A percentile compares a stretch with the other conserved stretches of the same genome.
phyloP scores from a whole-genome alignment of 2,113 vertebrate species.

The Chionomys nivalis region DNA sequence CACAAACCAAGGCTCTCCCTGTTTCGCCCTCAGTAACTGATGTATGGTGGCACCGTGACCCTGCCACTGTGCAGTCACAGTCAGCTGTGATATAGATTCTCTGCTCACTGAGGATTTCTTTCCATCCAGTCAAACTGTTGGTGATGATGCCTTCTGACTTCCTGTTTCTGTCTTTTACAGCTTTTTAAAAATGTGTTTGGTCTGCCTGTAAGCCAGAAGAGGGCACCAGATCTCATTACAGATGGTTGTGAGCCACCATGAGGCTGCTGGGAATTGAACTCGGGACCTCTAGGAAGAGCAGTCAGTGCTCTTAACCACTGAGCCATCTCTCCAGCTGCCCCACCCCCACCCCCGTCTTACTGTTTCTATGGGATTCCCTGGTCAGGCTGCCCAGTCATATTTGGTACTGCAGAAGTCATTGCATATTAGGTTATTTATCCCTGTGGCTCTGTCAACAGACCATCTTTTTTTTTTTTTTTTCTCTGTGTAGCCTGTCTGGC shows the following conservation, averaged over 20 bases:
- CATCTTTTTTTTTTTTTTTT: too few relatives aligned
- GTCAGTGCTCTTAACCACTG: too few relatives aligned
- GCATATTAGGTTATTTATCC: neutral
- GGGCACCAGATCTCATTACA: too few relatives aligned
- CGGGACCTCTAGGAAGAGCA: too few relatives aligned
- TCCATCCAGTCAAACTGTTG: conserved; percentile 92
- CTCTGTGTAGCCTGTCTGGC: too few relatives aligned
- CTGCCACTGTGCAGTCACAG: conserved; percentile 95
- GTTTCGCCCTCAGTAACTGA: conserved; percentile 93
- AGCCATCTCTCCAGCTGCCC: too few relatives aligned
- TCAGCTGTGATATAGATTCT: conserved; percentile 92
- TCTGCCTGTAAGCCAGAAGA: too few relatives aligned
- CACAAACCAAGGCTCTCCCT: conserved; percentile 92
- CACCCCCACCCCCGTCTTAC: too few relatives aligned
- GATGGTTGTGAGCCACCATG: too few relatives aligned
- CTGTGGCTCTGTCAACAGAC: neutral
- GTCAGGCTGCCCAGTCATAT: neutral
- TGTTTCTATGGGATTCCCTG: conserved; percentile 88
- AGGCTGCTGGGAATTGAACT: too few relatives aligned
- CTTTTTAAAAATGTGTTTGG: too few relatives aligned
- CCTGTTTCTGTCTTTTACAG: conserved; percentile 68
- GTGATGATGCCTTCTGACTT: conserved; percentile 94
- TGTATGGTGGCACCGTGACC: conserved; percentile 96
- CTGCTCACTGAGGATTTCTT: conserved; percentile 98
- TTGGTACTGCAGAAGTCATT: neutral